phyloP scores from a whole-genome alignment of 2,888 invertebrate species.

The Aricia artaxerxes region DNA sequence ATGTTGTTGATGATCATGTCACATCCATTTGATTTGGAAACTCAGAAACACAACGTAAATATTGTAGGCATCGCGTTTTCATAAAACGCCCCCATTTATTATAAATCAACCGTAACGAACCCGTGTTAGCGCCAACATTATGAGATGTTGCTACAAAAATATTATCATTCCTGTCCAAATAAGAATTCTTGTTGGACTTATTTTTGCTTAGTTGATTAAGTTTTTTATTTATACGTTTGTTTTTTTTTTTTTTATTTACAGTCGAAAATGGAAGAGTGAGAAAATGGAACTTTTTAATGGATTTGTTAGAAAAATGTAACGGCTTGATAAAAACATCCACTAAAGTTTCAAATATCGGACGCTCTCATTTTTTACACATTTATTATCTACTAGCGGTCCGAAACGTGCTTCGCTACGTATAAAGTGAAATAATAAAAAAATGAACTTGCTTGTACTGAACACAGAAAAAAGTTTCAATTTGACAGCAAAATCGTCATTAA shows the following conservation, averaged over 20 bases:
- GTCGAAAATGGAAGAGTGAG: neutral
- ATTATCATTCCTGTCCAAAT: neutral
- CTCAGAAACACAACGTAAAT: neutral
- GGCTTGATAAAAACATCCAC: no score
- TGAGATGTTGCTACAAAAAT: constrained; percentile 13
- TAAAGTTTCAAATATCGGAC: no score
- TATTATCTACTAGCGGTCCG: no score
- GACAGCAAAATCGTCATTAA: no score
- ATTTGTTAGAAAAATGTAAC: no score
- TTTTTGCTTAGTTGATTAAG: neutral
- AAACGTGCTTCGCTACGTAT: no score
- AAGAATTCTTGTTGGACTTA: neutral
- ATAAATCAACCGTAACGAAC: constrained; percentile 11
- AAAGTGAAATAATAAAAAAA: no score
- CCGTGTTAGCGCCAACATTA: constrained; percentile 5
- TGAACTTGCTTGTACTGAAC: no score
- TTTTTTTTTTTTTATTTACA: constrained; percentile 1
- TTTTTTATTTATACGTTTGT: neutral
- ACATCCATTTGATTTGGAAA: neutral
- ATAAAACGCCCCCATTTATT: constrained; percentile 8
- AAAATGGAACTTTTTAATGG: neutral
- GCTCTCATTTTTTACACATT: no score
- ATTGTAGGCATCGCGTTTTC: constrained; percentile 3
- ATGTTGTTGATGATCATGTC: neutral
- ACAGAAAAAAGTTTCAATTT: no score